These are phyloP conservation scores for Sceloporus undulatus DNA, from an alignment of 2,113 vertebrate genomes.

Conservation along the genomic window DNA sequence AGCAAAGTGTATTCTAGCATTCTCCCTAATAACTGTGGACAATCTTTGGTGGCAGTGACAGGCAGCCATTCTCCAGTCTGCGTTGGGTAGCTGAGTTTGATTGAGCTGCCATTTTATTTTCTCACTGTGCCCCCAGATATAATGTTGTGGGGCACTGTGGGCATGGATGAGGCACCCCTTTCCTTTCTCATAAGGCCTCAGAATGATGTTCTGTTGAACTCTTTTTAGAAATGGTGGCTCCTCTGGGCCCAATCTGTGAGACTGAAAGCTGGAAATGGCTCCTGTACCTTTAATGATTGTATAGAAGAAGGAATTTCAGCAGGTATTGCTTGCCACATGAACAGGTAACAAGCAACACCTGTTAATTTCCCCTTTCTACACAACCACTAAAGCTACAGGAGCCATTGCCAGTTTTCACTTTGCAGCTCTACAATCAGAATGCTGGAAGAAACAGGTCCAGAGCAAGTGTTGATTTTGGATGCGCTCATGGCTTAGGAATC, in stretches of 20 bases:
- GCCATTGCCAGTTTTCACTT: no score
- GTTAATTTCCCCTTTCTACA: no score
- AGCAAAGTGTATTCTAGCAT: no score
- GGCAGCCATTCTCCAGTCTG: background rate
- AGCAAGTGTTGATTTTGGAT: background rate
- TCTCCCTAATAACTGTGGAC: background rate
- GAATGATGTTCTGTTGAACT: background rate
- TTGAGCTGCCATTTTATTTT: background rate
- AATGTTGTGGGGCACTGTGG: background rate
- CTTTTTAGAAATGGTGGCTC: background rate
- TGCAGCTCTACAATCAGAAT: background rate
- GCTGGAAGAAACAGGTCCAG: background rate
- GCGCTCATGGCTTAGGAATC: background rate
- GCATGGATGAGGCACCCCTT: background rate
- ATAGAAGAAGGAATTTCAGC: no score
- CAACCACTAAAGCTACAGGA: no score
- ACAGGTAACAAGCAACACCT: no score
- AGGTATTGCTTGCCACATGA: no score
- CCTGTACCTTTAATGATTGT: no score
- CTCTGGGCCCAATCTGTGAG: background rate
- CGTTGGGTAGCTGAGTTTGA: background rate
- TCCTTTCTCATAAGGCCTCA: background rate
- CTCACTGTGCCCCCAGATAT: background rate
- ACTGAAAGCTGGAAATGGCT: no score
- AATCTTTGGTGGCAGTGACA: background rate